phyloP scores from a whole-genome alignment of 2,113 vertebrate species.

The Sorex fumeus region DNA sequence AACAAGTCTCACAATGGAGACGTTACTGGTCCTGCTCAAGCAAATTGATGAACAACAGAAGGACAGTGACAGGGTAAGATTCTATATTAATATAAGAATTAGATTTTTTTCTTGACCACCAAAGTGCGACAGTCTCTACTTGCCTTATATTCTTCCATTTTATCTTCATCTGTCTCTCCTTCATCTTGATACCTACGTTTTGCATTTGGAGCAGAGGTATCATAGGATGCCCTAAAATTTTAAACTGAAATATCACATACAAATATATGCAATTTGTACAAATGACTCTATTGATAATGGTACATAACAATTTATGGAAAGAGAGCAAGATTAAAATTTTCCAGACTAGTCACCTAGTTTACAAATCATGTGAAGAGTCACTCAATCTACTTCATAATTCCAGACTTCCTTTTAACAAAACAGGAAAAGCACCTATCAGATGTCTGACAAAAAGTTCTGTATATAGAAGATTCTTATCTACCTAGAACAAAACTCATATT shows the following conservation, averaged over 20 bases:
- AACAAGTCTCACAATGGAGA: no score
- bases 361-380: conserved; percentile 39
- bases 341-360: neutral
- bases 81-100: neutral
- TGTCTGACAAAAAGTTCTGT: neutral
- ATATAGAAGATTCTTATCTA: neutral
- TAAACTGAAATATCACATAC: neutral
- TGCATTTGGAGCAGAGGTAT: conserved; percentile 90
- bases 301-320: neutral
- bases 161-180: conserved; percentile 95
- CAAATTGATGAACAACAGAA: no score
- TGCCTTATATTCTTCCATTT: conserved; percentile 96
- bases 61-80: no score
- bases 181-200: conserved; percentile 94
- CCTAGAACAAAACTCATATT: neutral
- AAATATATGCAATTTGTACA: neutral
- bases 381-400: neutral
- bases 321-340: conserved; percentile 7
- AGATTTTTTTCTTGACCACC: neutral
- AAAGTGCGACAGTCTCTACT: conserved; percentile 22
- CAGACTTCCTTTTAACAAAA: neutral
- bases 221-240: conserved; percentile 93
- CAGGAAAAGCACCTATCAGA: neutral
- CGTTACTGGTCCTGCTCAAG: no score
- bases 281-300: neutral